A percentile compares a stretch with the other conserved stretches of the same genome.
These are phyloP conservation scores for Phocoena sinus DNA, from an alignment of 2,113 vertebrate genomes.

Conservation along the genomic window DNA sequence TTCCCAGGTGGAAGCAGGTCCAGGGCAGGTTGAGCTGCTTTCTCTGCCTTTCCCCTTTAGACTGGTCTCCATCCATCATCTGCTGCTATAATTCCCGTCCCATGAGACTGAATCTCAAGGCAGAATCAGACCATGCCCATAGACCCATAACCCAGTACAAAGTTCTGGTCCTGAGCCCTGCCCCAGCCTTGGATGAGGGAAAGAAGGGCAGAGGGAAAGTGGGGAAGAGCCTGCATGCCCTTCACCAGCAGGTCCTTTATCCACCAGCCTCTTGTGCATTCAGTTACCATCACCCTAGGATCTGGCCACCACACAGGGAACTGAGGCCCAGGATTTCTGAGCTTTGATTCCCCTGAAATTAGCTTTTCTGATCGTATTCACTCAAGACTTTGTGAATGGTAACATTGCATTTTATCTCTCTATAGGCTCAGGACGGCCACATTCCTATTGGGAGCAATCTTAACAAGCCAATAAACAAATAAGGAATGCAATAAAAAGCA, in stretches of 20 bases:
- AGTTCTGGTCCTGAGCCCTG: no score
- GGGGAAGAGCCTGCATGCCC: accelerated
- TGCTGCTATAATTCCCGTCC: neutral
- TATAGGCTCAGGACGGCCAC: neutral
- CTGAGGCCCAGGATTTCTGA: neutral
- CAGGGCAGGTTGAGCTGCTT: neutral
- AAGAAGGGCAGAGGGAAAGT: neutral
- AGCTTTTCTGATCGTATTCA: neutral
- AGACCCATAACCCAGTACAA: no score
- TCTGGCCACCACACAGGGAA: neutral
- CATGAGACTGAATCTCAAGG: neutral
- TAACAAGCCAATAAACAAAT: neutral
- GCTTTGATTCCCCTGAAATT: neutral
- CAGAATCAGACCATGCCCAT: neutral
- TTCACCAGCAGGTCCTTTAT: neutral
- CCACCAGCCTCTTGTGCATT: neutral
- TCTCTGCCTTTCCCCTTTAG: neutral
- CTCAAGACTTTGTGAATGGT: neutral
- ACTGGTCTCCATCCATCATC: neutral
- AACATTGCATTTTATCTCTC: neutral
- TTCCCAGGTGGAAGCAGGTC: accelerated
- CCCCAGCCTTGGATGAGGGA: neutral
- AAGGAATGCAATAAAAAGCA: neutral
- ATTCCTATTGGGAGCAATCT: neutral
- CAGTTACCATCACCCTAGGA: neutral